phyloP scores from a whole-genome alignment of 2,888 invertebrate species.

The Xestia sexstrigata region DNA sequence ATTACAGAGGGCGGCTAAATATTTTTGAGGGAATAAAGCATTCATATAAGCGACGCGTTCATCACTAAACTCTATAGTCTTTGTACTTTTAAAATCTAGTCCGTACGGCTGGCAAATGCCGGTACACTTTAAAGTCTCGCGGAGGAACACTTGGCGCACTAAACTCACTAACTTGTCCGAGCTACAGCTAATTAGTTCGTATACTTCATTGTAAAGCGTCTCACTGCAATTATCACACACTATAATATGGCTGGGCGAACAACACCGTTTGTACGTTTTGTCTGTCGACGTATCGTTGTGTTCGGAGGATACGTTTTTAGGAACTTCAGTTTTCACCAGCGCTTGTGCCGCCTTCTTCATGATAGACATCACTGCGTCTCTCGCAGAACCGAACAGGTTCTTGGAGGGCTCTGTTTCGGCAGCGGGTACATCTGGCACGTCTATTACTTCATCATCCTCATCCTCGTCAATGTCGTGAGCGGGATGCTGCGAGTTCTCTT shows the following conservation, averaged over 20 bases:
- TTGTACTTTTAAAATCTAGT: conserved; percentile 91
- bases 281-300: conserved; percentile 86
- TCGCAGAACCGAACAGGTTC: conserved; percentile 96
- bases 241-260: conserved; percentile 93
- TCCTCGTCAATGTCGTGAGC: conserved; percentile 91
- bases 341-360: conserved; percentile 98
- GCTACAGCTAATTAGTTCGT: conserved; percentile 94
- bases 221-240: conserved; percentile 94
- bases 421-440: conserved; percentile 87
- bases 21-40: conserved; percentile 92
- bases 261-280: conserved; percentile 90
- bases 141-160: conserved; percentile 91
- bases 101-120: conserved; percentile 91
- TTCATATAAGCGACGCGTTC: conserved; percentile 91
- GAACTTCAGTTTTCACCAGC: conserved; percentile 93
- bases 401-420: conserved; percentile 90
- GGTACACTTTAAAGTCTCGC: conserved; percentile 91
- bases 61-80: conserved; percentile 87
- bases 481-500: conserved; percentile 93
- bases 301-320: conserved; percentile 90
- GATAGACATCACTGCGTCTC: conserved; percentile 97
- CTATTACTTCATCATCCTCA: conserved; percentile 92
- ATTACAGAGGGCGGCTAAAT: conserved; percentile 95
- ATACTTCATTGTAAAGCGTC: conserved; percentile 93
- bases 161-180: conserved; percentile 91